Evolutionary conservation across 2,888 invertebrate species (phyloP), one percentile per base, ranked within the genome.

Genomic region (Homarus gammarus): DNA sequence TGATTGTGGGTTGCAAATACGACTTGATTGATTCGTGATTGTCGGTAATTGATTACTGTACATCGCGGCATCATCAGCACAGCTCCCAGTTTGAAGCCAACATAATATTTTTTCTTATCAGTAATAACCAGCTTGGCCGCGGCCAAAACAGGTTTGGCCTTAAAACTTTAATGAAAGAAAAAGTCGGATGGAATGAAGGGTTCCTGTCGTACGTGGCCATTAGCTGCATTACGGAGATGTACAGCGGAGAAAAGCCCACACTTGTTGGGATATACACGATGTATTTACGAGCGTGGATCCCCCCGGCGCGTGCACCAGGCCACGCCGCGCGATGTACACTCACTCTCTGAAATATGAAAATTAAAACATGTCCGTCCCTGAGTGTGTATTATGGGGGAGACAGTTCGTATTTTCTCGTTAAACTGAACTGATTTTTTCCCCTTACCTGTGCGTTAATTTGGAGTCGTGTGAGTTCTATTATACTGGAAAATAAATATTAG

Each of bases 21-120:
- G 61, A 64, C 75, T 64, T 85, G 84, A 85, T 85, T 77, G 84
- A 85, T 85, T 85, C 84, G 84, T 85, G 84, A 85, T 85, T 77
- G 84, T 77, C 31, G 77, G 64, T 85, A 85, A 85, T 85, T 85
- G 84, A 85, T 77, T 85, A 77, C 75, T 44, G 84, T 6, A 36
- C 31, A 77, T 61, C 77, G 84, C 64, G 64, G 36, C 84, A 40
- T 75, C 84, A 77, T 51, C 84, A 68, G 33, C 77, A 77, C 31
- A 85, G 64, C 84, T 73, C 72, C 70, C 51, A 31, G 31, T 83
- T 36, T n/a, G n/a, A 51, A 73, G 31, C 56, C 51, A 73, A 64
- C 64, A 64, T 38, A 38, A 36, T 38, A 36, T 36, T 64, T 64
- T n/a, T 2, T 10, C 81, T 38, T n/a, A 27, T 10, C n/a, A 22